Conservation (phyloP, 2,113 vertebrate genomes). For the Pygoscelis antarcticus region DNA sequence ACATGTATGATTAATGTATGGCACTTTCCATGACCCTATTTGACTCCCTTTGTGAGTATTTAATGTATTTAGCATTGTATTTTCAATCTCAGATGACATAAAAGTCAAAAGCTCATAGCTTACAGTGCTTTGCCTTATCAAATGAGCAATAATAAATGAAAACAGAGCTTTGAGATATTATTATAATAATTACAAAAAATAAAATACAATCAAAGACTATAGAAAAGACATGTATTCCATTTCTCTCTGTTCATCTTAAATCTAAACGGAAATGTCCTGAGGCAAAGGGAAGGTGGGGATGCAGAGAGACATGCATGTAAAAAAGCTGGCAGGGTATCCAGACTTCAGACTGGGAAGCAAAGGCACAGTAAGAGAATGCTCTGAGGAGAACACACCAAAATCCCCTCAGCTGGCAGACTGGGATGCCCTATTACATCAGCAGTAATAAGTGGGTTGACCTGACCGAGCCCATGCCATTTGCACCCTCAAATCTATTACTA, state of each 20-base stretch:
- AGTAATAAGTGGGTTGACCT: background rate
- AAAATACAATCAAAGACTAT: background rate
- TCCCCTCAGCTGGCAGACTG: background rate
- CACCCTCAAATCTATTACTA: background rate
- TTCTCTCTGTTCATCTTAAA: constrained; percentile 9
- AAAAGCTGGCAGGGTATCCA: background rate
- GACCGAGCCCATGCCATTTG: background rate
- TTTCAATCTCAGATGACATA: constrained; percentile 42
- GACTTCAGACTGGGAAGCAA: background rate
- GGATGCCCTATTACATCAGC: background rate
- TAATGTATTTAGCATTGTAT: constrained; percentile 17
- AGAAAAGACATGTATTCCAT: background rate
- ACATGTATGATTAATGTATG: constrained; percentile 59
- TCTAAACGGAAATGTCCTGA: background rate
- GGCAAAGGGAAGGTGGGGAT: background rate
- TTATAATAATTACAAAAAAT: constrained; percentile 25
- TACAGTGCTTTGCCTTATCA: background rate
- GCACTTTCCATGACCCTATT: constrained; percentile 43
- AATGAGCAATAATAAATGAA: constrained; percentile 8
- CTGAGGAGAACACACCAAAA: background rate
- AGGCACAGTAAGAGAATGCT: background rate
- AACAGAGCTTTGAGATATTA: constrained; percentile 5
- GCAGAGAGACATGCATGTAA: background rate
- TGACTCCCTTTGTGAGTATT: constrained; percentile 62
- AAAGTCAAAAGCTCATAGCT: background rate